Base-by-base conservation (phyloP, 2,888 invertebrate species). In the Athalia circularis region DNA sequence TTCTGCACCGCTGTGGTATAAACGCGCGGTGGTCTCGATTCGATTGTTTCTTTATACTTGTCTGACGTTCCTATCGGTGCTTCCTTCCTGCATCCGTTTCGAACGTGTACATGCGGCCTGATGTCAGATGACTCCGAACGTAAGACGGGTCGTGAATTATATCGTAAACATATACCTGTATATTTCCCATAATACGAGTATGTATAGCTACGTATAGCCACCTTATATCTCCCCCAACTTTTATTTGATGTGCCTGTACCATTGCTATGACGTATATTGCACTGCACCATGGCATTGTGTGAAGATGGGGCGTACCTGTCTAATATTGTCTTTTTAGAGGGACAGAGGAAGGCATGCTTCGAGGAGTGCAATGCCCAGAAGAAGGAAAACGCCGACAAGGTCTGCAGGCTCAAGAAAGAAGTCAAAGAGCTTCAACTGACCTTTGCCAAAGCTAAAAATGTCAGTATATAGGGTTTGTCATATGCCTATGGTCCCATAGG, bases 291-390 rank as follows among this genome's bases (percentile, higher is more conserved):
- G 29, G 29, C 29, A 29, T 29, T 29, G 29, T 29, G 29, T 29
- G 29, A 29, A 29, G 29, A 29, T 29, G 29, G 29, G 29, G 0
- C 29, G 29, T 29, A 29, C 29, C 29, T 29, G 29, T 29, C 1
- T 29, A 2, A 29, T 59, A 62, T 79, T 77, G 80, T 79, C 79
- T 79, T 88, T 88, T 4, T 86, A 96, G 96, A 96, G 93, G 96
- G 96, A 8, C 96, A 96, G 91, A 93, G 96, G 84, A 96, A 96
- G 85, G 96, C 96, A 0, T 93, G 95, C 80, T 95, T 94, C 84
- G 96, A 96, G 88, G 95, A 96, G 88, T 95, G 94, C 89, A 95
- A 96, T 86, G 93, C 94, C 5, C 95, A 95, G 86, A 94, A 94
- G 82, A 94, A 94, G 84, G 93, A 93, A 80, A 95, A 95, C 87